Base-by-base conservation (phyloP, 64 coral and sea anemone genomes). In the Montipora efflorescens region DNA sequence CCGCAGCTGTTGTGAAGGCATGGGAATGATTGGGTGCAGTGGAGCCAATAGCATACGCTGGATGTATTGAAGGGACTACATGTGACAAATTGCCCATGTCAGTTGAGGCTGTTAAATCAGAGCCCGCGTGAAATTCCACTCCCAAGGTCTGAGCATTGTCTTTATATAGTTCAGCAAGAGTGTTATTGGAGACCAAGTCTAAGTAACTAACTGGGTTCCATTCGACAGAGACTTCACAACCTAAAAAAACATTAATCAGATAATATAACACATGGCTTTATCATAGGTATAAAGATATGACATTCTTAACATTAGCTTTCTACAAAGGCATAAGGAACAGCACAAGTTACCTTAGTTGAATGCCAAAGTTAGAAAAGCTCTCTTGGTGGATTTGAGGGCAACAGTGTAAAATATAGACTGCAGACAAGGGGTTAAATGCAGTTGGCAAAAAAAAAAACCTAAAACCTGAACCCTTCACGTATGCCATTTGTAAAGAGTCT, bases 51-150 rank as follows among this genome's bases (percentile, higher is more conserved):
- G 87, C 76, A 53, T 98, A 98, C 59, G 93, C 48, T 15, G 94
- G 81, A 45, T 98, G 91, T 20, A 98, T 91, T 11, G 87, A 90
- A 46, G 96, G 96, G 10, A 98, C 82, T 13, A 77, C 73, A 76
- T 92, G 23, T 2, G 96, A 98, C 6, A 98, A 93, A 90, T 98
- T 98, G 15, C 90, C 94, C 91, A 93, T 93, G 64, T 91, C 94
- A 90, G 87, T 98, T 81, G 96, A 95, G 3, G 94, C 96, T 66
- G 78, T 68, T 14, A 95, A 58, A 47, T 80, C 70, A 71, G 84
- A 76, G 20, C 59, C 71, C 36, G 36, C 36, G 51, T 87, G 91
- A 89, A 98, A 98, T 53, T 90, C 7, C 52, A 98, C 70, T 48
- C 96, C 94, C 8, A 98, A 72, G 18, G 81, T 66, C 22, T 98